These are phyloP conservation scores for Dolomedes plantarius DNA, from an alignment of 2,888 invertebrate genomes.

Conservation along the genomic window DNA sequence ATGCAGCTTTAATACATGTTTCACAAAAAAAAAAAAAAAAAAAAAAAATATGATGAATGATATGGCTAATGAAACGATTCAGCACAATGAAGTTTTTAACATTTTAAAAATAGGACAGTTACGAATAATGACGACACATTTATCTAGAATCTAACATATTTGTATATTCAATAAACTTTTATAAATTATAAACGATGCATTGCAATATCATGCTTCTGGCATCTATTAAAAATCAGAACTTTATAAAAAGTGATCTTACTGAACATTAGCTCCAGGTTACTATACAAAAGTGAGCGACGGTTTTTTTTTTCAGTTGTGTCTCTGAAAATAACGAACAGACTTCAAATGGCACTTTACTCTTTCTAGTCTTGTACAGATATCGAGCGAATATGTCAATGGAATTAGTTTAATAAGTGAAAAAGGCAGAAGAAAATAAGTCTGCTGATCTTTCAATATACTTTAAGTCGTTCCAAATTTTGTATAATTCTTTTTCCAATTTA, in stretches of 20 bases:
- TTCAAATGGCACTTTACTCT: not conserved
- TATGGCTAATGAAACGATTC: constrained; percentile 20
- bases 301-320: not conserved
- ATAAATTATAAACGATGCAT: constrained; percentile 56
- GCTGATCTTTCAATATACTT: too few species aligned
- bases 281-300: not conserved
- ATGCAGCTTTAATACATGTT: constrained; percentile 53
- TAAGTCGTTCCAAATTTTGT: too few species aligned
- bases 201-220: constrained; percentile 41
- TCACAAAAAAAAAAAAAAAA: constrained; percentile 35
- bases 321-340: not conserved
- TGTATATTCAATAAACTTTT: constrained; percentile 53
- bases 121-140: constrained; percentile 24
- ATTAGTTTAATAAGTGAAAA: too few species aligned
- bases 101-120: constrained; percentile 47
- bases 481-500: too few species aligned
- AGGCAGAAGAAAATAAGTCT: too few species aligned
- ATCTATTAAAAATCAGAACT: constrained; percentile 34
- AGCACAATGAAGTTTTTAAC: constrained; percentile 43
- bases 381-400: too few species aligned
- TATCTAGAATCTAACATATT: constrained; percentile 36
- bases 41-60: too few species aligned
- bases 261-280: not conserved
- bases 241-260: constrained; percentile 17
- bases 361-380: not conserved